Evolutionary conservation across 2,113 vertebrate genomes (phyloP), one percentile per base, ranked within the genome.

Genomic region (Chlamydotis undulata): DNA sequence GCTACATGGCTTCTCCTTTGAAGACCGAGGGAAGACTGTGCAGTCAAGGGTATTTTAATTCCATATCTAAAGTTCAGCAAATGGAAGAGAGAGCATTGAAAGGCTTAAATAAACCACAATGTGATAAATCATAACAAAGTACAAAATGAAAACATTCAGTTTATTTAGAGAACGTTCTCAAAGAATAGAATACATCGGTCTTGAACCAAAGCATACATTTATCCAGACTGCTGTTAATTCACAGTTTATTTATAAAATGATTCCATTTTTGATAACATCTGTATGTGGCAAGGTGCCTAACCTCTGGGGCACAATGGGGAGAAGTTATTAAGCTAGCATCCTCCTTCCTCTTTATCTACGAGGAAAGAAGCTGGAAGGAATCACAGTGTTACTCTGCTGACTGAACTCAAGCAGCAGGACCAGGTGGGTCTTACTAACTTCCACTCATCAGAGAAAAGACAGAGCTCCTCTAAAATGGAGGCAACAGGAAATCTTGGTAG

Each of bases 241-340:
- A 65, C 50, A 70, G 83, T 94, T 95, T 94, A 94, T 92, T 96
- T 97, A 96, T 93, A 77, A 91, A 94, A 91, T 28, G 7, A 93
- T 92, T 92, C 59, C 2, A 67, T 93, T 96, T 96, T 87, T 93
- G 31, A 94, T 97, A 92, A 76, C 69, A 84, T 93, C 86, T 93
- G 53, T 65, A 16, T 75, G 82, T 87, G 94, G 89, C 96, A 93
- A 87, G 91, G 55, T 92, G 86, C 96, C 94, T 76, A 91, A 93
- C 81, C 77, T 93, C 77, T 91, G 87, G 77, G 83, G 74, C 77
- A 96, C 86, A 75, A 79, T 83, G 86, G 81, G 80, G 61, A 96
- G 80, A 94, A 91, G 80, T 76, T 81, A 23, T 15, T 71, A 81
- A 93, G 76, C 56, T 47, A 78, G 73, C 45, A 76, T 90, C 80